Percentiles rank a stretch among this genome's conserved stretches.
These are phyloP conservation scores for Drosophila sucinea DNA, from an alignment of 1,140 invertebrate genomes.

Conservation along the genomic window DNA sequence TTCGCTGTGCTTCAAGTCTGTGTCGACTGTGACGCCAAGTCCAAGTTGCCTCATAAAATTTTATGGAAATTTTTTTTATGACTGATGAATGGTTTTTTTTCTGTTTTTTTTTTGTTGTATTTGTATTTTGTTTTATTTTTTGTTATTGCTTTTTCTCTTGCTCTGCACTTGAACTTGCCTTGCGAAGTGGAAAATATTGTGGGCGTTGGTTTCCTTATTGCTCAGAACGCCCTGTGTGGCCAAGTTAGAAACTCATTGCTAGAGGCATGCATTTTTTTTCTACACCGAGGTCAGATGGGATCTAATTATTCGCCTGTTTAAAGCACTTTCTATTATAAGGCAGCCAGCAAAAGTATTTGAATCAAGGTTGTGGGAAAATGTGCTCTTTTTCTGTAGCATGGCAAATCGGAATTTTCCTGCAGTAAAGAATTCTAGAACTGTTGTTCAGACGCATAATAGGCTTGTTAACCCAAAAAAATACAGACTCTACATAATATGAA, in stretches of 20 bases:
- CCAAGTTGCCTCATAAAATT: constrained; percentile 44
- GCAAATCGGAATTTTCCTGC: too few species aligned
- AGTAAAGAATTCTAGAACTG: too few species aligned
- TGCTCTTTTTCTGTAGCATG: neutral
- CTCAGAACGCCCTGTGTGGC: constrained; percentile 61
- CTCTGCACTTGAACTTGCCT: constrained; percentile 47
- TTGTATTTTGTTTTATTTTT: neutral
- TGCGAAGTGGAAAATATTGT: constrained; percentile 27
- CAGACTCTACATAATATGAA: too few species aligned
- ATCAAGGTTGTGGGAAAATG: constrained; percentile 1
- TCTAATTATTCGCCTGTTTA: neutral
- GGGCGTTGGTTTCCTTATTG: constrained; percentile 65
- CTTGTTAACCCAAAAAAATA: too few species aligned
- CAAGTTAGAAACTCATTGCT: neutral
- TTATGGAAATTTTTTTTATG: constrained; percentile 36
- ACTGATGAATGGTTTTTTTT: constrained; percentile 2
- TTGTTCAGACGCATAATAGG: too few species aligned
- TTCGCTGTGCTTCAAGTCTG: constrained; percentile 3
- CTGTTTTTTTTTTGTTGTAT: neutral
- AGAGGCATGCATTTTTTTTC: neutral
- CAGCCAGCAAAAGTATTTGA: neutral
- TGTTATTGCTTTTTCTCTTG: constrained; percentile 4
- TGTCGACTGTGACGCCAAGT: constrained; percentile 11
- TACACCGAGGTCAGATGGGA: neutral
- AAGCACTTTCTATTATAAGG: neutral